A percentile compares a stretch with the other conserved stretches of the same genome.
phyloP scores from a whole-genome alignment of 1,140 invertebrate genomes.

The Chrysopa pallens region DNA sequence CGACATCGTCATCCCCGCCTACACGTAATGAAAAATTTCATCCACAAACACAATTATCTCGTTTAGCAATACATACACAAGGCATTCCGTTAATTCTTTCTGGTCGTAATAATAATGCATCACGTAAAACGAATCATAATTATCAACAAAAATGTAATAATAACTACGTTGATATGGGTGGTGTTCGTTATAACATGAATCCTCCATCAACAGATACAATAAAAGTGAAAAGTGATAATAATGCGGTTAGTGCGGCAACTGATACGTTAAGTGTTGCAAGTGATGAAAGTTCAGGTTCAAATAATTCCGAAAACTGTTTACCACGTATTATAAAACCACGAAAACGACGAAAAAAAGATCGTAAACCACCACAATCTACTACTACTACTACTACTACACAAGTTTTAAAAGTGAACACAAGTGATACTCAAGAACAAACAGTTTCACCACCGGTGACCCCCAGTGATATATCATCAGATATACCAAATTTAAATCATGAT shows the following conservation, averaged over 20 bases:
- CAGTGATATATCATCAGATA: slow-evolving; percentile 10
- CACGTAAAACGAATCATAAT: slow-evolving; percentile 7
- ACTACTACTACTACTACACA: too few relatives aligned
- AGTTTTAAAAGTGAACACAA: too few relatives aligned
- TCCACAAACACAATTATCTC: slow-evolving; percentile 31
- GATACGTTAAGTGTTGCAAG: slow-evolving; percentile 52
- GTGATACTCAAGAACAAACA: too few relatives aligned
- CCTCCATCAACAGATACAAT: too few relatives aligned
- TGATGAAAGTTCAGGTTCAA: slow-evolving; percentile 53
- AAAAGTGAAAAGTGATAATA: too few relatives aligned
- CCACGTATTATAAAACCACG: slow-evolving; percentile 76
- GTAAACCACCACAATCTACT: slow-evolving; percentile 43
- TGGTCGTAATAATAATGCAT: slow-evolving; percentile 26
- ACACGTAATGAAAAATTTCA: slow-evolving; percentile 14
- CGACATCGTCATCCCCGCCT: slow-evolving; percentile 11
- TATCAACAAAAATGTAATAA: slow-evolving; percentile 6
- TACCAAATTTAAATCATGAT: slow-evolving; percentile 18
- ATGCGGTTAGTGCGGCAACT: slow-evolving; percentile 20
- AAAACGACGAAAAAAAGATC: slow-evolving; percentile 75
- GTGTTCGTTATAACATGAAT: slow-evolving; percentile 17
- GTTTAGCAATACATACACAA: slow-evolving; percentile 56
- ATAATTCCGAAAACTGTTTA: slow-evolving; percentile 56
- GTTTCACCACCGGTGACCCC: too few relatives aligned
- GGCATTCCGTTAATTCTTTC: slow-evolving; percentile 55
- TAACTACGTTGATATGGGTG: slow-evolving; percentile 15